These are phyloP conservation scores for Calidris pugnax DNA, from an alignment of 2,113 vertebrate genomes.

Conservation along the genomic window DNA sequence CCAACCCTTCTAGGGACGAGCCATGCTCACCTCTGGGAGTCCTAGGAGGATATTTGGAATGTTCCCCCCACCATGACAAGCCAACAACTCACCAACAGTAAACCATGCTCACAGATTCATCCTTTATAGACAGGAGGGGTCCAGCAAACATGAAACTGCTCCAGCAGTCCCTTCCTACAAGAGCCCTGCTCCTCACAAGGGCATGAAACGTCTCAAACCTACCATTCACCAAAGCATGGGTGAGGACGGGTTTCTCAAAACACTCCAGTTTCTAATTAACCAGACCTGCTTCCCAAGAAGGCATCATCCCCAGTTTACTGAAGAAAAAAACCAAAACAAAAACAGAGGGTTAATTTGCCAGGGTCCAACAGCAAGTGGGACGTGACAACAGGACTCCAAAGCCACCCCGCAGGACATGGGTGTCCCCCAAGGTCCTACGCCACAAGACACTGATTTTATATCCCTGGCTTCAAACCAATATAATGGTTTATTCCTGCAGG, in stretches of 20 bases:
- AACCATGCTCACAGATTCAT: background rate
- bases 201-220: background rate
- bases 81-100: background rate
- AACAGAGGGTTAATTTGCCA: too few relatives aligned
- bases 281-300: background rate
- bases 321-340: too few relatives aligned
- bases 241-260: background rate
- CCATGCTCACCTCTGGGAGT: background rate
- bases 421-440: background rate
- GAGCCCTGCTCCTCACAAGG: background rate
- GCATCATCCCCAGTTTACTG: too few relatives aligned
- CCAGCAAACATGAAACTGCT: background rate
- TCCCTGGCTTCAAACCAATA: background rate
- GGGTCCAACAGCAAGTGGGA: too few relatives aligned
- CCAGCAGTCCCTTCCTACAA: background rate
- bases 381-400: background rate
- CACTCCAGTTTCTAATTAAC: background rate
- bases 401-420: background rate
- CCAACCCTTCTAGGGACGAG: background rate
- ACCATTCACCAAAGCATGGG: background rate
- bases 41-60: fast-evolving
- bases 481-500: background rate
- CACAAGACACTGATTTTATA: background rate
- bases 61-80: too few relatives aligned
- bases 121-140: background rate